Conservation (phyloP, 2,797 vertebrate genomes). For the Simalia tracyae region DNA sequence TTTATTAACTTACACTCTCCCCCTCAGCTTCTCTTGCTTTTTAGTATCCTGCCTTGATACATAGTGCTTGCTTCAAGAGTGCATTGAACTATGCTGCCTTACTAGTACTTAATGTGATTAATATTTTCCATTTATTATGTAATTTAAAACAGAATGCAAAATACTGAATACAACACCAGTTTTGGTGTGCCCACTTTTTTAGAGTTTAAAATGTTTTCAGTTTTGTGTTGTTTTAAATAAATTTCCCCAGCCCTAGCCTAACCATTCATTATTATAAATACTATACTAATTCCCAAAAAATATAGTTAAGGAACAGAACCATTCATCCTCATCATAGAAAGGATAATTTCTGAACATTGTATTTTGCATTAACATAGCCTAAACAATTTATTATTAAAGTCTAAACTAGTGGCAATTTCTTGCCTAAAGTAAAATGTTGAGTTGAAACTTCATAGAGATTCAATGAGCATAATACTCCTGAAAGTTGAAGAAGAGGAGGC, state of each 20-base stretch:
- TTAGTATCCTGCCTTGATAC: neutral
- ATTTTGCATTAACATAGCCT: neutral
- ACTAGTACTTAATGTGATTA: neutral
- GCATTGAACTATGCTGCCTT: conserved; percentile 1
- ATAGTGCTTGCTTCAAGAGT: neutral
- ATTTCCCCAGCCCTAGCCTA: neutral
- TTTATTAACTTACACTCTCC: conserved; percentile 2
- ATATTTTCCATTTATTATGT: neutral
- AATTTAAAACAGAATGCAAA: neutral
- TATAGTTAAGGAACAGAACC: neutral
- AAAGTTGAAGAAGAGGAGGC: neutral
- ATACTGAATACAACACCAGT: neutral
- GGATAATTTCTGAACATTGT: neutral
- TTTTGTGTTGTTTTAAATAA: neutral
- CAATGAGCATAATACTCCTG: neutral
- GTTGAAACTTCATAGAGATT: neutral
- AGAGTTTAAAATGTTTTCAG: neutral
- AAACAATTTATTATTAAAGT: neutral
- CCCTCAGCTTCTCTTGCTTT: neutral
- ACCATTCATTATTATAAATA: neutral
- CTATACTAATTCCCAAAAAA: neutral
- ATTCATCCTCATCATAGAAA: neutral
- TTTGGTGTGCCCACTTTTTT: neutral
- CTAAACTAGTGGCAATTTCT: neutral
- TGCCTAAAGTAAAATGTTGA: neutral